These are phyloP conservation scores for Nycticorax nycticorax DNA, from an alignment of 2,113 vertebrate genomes.

Conservation along the genomic window DNA sequence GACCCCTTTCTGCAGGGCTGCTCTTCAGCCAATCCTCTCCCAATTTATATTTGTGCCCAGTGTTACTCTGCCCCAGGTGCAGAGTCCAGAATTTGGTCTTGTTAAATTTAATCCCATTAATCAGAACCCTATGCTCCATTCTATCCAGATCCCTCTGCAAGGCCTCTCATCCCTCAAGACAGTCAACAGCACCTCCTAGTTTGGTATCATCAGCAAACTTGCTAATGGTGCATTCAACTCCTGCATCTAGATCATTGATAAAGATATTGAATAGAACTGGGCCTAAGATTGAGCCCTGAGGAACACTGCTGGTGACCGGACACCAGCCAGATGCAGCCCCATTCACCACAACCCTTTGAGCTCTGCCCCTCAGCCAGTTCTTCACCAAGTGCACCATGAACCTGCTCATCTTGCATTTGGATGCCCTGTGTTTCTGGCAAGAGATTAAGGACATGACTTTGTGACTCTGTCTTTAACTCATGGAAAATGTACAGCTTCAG, in stretches of 20 bases:
- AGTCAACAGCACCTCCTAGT: not conserved
- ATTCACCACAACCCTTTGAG: not conserved
- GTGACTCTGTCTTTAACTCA: not conserved
- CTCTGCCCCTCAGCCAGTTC: not conserved
- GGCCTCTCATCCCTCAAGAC: not conserved
- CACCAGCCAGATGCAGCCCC: not conserved
- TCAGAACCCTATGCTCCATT: not conserved
- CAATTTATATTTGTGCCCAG: accelerated
- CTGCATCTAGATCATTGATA: not conserved
- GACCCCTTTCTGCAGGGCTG: too few species aligned
- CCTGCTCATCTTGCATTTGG: accelerated
- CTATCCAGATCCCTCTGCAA: not conserved
- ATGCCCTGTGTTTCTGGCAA: not conserved
- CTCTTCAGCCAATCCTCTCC: not conserved
- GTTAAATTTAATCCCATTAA: not conserved
- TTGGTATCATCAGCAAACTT: not conserved
- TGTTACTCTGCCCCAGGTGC: accelerated
- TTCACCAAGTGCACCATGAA: not conserved
- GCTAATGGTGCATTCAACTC: not conserved
- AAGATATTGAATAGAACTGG: not conserved
- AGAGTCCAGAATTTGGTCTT: not conserved
- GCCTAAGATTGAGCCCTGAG: not conserved
- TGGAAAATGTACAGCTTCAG: not conserved
- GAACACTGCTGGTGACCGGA: accelerated
- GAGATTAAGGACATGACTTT: not conserved